Base-by-base conservation (phyloP, 2,113 vertebrate genomes). In the Galemys pyrenaicus region DNA sequence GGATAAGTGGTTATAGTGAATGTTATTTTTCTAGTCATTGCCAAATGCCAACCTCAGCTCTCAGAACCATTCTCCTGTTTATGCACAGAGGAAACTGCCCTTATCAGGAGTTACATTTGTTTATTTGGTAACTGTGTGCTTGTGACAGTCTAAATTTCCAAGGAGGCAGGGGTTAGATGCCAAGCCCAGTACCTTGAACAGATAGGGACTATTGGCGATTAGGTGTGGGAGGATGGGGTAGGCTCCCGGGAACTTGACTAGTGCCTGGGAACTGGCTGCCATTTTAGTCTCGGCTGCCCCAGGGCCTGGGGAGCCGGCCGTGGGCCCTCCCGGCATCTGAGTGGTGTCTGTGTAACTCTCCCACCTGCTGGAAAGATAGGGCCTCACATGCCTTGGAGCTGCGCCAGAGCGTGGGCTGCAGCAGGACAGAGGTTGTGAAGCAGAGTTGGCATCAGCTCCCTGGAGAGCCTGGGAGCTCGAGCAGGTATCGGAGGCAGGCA, bases 401-500 rank as follows among this genome's bases (percentile, higher is more conserved):
- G 10, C 65, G 95, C 97, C 97, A 96, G 74, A 11, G 32, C 0
- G 95, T 96, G 93, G 97, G 97, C 94, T 78, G 79, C 82, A 92
- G 94, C 94, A 97, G 97, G 92, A 95, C 93, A 97, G 92, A 96
- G 97, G 95, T 97, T 62, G n/a, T 89, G 67, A 58, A 67, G 84
- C 84, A 93, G 65, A 83, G 70, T 75, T 97, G 95, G 94, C 94
- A 62, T 86, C 51, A 54, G 74, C 41, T 93, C 28, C 37, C 56
- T 37, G 32, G 10, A 11, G 79, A 32, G 71, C 83, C 70, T 74
- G 62, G 68, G 75, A 94, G 68, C 85, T 51, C 35, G 84, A 83
- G 56, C 24, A 90, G 87, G 32, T 87, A 28, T 54, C 80, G n/a
- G 74, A 60, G 20, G 26, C 49, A 94, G 37, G 15, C 39, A 73